Evolutionary conservation across 2,113 vertebrate species (phyloP), one percentile per base, ranked within the genome.

Genomic region (Phasianus colchicus): DNA sequence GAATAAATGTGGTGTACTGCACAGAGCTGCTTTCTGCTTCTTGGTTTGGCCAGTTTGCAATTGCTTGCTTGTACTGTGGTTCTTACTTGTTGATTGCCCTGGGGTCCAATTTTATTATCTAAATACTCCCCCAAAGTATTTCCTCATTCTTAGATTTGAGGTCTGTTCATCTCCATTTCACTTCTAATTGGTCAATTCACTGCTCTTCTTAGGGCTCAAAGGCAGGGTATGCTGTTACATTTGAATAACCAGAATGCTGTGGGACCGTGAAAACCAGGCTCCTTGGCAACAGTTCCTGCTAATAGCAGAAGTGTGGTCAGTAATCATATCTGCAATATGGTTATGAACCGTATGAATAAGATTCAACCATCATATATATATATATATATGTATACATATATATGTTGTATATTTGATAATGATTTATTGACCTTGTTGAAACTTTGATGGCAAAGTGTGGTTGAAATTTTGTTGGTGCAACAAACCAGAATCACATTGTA

Each of bases 161-260:
- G 47, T 88, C 69, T 91, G 20, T 83, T 92, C 32, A 30, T 57
- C 43, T 95, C 55, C 91, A 16, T 96, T 94, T 72, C 78, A 75
- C 20, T 69, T 83, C 38, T 75, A 42, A 83, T 90, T 73, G 90
- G 61, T 86, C 83, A 75, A 40, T 58, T 65, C 47, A 7, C 0
- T 36, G 73, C 75, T 34, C 47, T 60, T 83, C 84, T 61, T 47
- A 69, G 52, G 32, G 34, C 43, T 83, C 43, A 16, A 15, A 85
- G 85, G 52, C 75, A 78, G 52, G 57, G 36, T 75, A 0, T 67
- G 60, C 87, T 92, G 34, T 76, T 84, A 16, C 87, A 61, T 42
- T 83, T 82, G 63, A 92, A 74, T 80, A 88, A 50, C 82, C 13
- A 1, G 38, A 80, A 74, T 74, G 42, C 67, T 71, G 57, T 43